These are phyloP conservation scores for Gracilinanus agilis DNA, from an alignment of 2,113 vertebrate genomes.

Conservation along the genomic window DNA sequence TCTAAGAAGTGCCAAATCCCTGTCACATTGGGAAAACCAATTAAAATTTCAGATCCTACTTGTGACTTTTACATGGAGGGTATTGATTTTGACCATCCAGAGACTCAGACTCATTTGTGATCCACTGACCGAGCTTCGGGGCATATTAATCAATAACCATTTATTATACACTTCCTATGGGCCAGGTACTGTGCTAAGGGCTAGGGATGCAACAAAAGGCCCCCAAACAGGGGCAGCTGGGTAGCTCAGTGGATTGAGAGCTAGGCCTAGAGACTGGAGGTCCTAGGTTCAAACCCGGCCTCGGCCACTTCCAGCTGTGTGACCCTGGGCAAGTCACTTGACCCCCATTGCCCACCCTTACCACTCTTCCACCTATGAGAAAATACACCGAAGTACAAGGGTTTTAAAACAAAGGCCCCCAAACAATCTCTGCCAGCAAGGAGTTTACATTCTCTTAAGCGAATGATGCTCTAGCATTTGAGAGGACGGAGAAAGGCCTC, in stretches of 20 bases:
- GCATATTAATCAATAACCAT: neutral
- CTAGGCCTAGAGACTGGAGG: too few species aligned
- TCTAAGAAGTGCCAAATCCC: neutral
- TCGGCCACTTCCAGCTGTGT: too few species aligned
- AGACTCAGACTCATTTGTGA: neutral
- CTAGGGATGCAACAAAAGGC: neutral
- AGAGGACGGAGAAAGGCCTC: neutral
- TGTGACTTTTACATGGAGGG: neutral
- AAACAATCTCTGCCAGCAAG: neutral
- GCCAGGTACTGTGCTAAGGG: neutral
- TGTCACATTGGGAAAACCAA: neutral
- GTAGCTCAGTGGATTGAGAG: too few species aligned
- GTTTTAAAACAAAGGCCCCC: too few species aligned
- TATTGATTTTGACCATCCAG: neutral
- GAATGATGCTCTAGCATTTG: neutral
- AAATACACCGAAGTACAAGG: too few species aligned
- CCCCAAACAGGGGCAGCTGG: too few species aligned
- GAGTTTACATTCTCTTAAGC: neutral
- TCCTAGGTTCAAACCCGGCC: too few species aligned
- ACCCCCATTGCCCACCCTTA: too few species aligned
- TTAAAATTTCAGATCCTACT: neutral
- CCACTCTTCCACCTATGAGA: too few species aligned
- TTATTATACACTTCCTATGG: neutral
- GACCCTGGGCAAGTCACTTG: too few species aligned
- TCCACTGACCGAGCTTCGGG: neutral